These are phyloP conservation scores for Bimastos eiseni DNA, from an alignment of 2,888 invertebrate species.

Conservation along the genomic window DNA sequence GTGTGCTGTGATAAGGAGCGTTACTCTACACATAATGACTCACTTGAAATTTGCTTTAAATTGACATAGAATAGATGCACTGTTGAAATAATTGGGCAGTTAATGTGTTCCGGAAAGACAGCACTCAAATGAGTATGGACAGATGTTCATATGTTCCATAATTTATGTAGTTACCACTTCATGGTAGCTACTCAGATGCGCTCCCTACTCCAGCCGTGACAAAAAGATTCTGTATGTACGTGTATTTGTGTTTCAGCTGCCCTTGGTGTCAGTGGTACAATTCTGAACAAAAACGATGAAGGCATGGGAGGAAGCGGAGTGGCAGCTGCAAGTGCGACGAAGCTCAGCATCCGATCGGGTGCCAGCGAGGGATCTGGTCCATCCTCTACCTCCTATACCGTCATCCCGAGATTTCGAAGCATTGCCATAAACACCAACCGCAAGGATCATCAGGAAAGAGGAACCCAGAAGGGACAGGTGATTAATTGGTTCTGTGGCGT, in stretches of 20 bases:
- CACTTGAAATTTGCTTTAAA: neutral
- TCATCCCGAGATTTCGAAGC: slow-evolving; percentile 10
- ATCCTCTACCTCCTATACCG: neutral
- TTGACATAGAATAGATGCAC: neutral
- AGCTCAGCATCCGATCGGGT: neutral
- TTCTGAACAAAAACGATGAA: neutral
- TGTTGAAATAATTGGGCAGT: neutral
- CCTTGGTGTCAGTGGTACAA: neutral
- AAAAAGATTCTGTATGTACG: too few relatives aligned
- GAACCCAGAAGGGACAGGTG: slow-evolving; percentile 14
- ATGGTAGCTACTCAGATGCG: too few relatives aligned
- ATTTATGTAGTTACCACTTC: too few relatives aligned
- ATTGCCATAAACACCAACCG: slow-evolving; percentile 7
- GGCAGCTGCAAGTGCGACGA: neutral
- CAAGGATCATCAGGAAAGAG: slow-evolving; percentile 8
- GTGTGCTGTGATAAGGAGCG: neutral
- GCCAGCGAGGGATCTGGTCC: neutral
- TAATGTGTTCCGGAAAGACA: neutral
- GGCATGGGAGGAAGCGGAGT: neutral
- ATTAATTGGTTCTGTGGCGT: neutral
- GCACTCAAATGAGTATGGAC: neutral
- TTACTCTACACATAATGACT: neutral
- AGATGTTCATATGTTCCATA: neutral
- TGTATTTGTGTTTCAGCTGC: neutral
- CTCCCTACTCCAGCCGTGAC: too few relatives aligned